These are phyloP conservation scores for Pseudochaenichthys georgianus DNA, from an alignment of 2,797 vertebrate genomes.

Conservation along the genomic window DNA sequence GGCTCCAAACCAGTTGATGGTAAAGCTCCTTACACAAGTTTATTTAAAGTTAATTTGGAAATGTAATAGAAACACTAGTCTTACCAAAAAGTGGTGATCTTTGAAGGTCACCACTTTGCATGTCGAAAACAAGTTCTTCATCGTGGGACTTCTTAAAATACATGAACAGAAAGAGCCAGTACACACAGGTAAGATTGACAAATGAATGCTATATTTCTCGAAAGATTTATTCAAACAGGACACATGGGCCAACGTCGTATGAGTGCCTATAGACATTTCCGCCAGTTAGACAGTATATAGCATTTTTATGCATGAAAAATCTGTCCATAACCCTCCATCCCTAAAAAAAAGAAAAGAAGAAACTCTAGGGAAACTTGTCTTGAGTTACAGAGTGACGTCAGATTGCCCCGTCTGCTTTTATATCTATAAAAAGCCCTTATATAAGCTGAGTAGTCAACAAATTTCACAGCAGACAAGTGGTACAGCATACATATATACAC, in stretches of 20 bases:
- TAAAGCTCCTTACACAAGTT: no score
- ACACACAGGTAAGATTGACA: slow-evolving; percentile 34
- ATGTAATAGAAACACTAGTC: no score
- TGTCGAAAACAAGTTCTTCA: not conserved
- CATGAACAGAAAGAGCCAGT: slow-evolving; percentile 33
- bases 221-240: slow-evolving; percentile 81
- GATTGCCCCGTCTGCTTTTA: slow-evolving; percentile 79
- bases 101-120: no score
- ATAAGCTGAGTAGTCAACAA: slow-evolving; percentile 83
- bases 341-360: slow-evolving; percentile 72
- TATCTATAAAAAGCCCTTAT: slow-evolving; percentile 87
- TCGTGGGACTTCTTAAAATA: not conserved
- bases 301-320: slow-evolving; percentile 78
- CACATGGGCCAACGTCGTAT: slow-evolving; percentile 67
- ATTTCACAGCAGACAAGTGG: slow-evolving; percentile 83
- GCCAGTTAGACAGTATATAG: slow-evolving; percentile 68
- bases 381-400: slow-evolving; percentile 71
- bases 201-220: slow-evolving; percentile 55
- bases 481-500: slow-evolving; percentile 84
- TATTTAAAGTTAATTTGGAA: no score
- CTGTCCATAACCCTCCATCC: slow-evolving; percentile 61
- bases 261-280: slow-evolving; percentile 73
- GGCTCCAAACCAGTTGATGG: no score
- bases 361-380: slow-evolving; percentile 65
- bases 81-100: no score